Evolutionary conservation across 2,113 vertebrate species (phyloP), one percentile per base, ranked within the genome.

Genomic region (Bagarius yarrelli): DNA sequence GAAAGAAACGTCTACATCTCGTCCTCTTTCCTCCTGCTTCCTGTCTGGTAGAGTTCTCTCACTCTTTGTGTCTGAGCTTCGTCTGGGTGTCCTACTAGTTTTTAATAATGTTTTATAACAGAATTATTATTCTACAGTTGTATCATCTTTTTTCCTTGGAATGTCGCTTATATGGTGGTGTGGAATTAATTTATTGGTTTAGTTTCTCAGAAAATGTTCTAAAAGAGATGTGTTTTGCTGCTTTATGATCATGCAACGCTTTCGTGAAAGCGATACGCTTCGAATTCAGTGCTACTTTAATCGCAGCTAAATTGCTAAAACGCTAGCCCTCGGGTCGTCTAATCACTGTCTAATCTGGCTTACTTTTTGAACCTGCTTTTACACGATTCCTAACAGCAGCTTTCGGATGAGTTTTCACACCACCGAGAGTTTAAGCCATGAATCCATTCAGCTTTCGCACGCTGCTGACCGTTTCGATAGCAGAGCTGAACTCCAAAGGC

Each of bases 1-100:
- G 9, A 47, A 47, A 11, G 86, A 78, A 85, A 79, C 82, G 90
- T 85, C 90, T 91, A 90, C 89, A 89, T 92, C 90, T 82, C 80
- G 81, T 83, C 75, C 69, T 59, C 78, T 70, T 78, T 50, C 57
- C 80, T 83, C 78, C 47, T 40, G 75, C 53, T 60, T 72, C 76
- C 18, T 44, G 55, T 40, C 79, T 83, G 2, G 30, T 56, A 63
- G 61, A 53, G 70, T 73, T 82, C 60, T 85, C 64, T 81, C 36
- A 40, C 63, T 80, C 64, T 61, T 60, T 79, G 27, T 66, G 71
- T 78, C 61, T 69, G 30, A 40, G 79, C 60, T 81, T 83, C 32
- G 9, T 9, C 44, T 47, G 76, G 81, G 36, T 47, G 30, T 78
- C 76, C 59, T 53, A 72, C 53, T 85, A 83, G 81, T 70, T 83